Base-by-base conservation (phyloP, 1,140 invertebrate genomes). In the Heliconius hermathena region DNA sequence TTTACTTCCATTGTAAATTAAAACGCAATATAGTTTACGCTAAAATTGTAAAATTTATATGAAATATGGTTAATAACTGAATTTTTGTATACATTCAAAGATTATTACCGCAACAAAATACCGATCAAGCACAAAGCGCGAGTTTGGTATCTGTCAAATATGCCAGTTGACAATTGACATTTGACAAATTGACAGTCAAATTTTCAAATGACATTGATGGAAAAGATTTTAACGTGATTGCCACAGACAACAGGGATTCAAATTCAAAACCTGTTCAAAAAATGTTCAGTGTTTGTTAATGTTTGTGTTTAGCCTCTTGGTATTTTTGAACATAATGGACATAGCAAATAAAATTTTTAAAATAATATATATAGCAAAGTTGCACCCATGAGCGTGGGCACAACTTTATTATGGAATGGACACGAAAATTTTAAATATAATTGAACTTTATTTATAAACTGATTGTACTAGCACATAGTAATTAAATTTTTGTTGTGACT, bases 1-100 rank as follows among this genome's bases (percentile, higher is more conserved):
- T 90, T 83, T 16, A 91, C 83, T 70, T 93, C 89, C 92, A 93
- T 93, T 77, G 57, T 81, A 20, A 71, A 26, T 16, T 26, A 29
- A 66, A 66, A 66, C 11, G 20, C 11, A 22, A 29, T 66, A 18
- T n/a, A 66, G 4, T 66, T 29, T 5, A 66, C 5, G 26, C 11
- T 26, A 29, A 66, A 11, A 3, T 29, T 66, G 13, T 66, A 29
- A 16, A 16, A 5, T 18, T 29, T 66, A 16, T 52, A 6, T 66
- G 26, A 13, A 9, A 22, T 11, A 29, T 16, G 26, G 26, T 66
- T 22, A 66, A 26, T 66, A 26, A 66, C 11, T 57, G n/a, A 66
- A 29, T 66, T 66, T 26, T 26, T 13, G 5, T 66, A 26, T 66
- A 29, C 22, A 66, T 57, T 57, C 16, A 22, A 57, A n/a, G 4